phyloP scores from a whole-genome alignment of 1,140 invertebrate species.

The Heliothis virescens region DNA sequence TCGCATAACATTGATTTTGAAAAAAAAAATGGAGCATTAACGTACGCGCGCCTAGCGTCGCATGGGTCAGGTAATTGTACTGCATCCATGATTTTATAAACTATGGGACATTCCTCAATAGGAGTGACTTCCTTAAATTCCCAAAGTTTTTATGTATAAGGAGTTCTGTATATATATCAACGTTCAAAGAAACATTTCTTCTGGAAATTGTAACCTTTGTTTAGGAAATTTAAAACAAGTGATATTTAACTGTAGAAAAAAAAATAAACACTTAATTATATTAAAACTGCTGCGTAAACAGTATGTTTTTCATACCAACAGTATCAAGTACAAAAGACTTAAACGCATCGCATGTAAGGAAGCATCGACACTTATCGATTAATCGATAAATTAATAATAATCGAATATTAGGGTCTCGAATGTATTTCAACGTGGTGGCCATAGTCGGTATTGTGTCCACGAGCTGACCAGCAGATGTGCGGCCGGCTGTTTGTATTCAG shows the following conservation, averaged over 20 bases:
- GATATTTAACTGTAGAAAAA: no score
- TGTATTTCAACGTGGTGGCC: slow-evolving; percentile 50
- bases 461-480: slow-evolving; percentile 84
- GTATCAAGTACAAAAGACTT: slow-evolving; percentile 38
- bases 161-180: no score
- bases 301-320: not conserved
- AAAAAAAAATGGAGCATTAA: slow-evolving; percentile 67
- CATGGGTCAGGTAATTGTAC: slow-evolving; percentile 75
- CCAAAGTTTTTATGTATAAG: no score
- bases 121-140: not conserved
- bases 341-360: slow-evolving; percentile 3
- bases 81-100: slow-evolving; percentile 56
- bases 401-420: slow-evolving; percentile 22
- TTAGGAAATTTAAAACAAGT: no score
- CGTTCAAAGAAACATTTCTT: no score
- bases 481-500: slow-evolving; percentile 79
- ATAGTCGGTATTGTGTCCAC: slow-evolving; percentile 78
- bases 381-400: not conserved
- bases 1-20: slow-evolving; percentile 45
- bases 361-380: not conserved
- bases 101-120: not conserved
- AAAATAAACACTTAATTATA: no score
- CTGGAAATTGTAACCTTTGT: no score
- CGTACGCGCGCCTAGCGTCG: slow-evolving; percentile 58
- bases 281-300: no score